These are phyloP conservation scores for Cisticola juncidis DNA, from an alignment of 2,113 vertebrate species.

Conservation along the genomic window DNA sequence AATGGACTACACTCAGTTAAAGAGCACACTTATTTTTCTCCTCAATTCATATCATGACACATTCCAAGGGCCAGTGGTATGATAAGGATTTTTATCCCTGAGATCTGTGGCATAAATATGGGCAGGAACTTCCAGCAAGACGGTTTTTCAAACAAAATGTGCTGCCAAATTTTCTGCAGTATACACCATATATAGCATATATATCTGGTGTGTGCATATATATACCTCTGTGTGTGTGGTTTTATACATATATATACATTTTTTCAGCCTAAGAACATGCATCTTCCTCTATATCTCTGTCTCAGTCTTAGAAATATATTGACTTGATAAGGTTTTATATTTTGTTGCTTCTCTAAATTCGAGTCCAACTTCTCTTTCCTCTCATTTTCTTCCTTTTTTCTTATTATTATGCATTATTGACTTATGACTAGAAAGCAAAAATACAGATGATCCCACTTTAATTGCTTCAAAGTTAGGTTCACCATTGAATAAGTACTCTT, in stretches of 20 bases:
- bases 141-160: background rate
- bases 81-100: background rate
- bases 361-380: background rate
- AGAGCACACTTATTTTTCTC: background rate
- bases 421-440: background rate
- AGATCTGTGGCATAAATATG: background rate
- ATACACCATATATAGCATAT: background rate
- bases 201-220: background rate
- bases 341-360: background rate
- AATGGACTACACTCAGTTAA: background rate
- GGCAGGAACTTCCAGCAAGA: background rate
- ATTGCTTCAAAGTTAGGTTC: background rate
- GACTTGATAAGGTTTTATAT: background rate
- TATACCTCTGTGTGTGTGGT: too few relatives aligned
- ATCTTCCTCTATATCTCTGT: background rate
- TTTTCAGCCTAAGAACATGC: background rate
- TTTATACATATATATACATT: background rate
- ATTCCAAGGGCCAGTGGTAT: background rate
- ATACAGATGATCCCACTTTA: background rate
- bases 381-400: background rate
- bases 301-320: background rate
- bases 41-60: background rate
- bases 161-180: background rate
- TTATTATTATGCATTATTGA: background rate
- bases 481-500: background rate